Base-by-base conservation (phyloP, 2,797 vertebrate species). In the Myiothlypis chrysogaster region DNA sequence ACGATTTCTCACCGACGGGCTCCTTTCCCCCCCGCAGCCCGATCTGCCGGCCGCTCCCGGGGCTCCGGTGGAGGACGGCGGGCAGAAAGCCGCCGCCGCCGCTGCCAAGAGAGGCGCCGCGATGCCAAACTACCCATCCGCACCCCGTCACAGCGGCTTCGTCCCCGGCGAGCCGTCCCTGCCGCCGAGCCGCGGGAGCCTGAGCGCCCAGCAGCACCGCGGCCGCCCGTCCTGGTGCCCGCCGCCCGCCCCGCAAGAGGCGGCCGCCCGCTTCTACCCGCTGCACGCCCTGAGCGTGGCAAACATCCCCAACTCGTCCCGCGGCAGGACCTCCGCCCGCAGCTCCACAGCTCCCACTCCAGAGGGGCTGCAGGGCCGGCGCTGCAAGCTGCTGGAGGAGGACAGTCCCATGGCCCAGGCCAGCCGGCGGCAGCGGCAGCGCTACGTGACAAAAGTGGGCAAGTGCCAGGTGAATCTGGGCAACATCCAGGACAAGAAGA, bases 391-490 rank as follows among this genome's bases (percentile, higher is more conserved):
- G 63, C 97, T 98, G 20, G 98, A 98, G 4, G 98, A 98, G 9
- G 98, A 98, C 11, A 65, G 43, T 94, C 96, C 8, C 5, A 47
- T 6, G 93, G 96, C 47, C 9, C 83, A 94, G 28, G 79, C 93
- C 0, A 53, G 94, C 78, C 95, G 94, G 82, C 97, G 97, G 73
- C 97, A 97, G 84, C 97, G 98, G 5, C 98, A 98, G 79, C 98
- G 98, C 27, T 98, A 98, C 0, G 97, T 99, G 53, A 98, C 98
- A 8, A 98, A 99, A 83, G 98, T 98, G 34, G 98, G 98, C 57
- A 99, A 98, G 95, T 98, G 98, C 95, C 96, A 97, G 83, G 98
- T 99, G 85, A 98, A 98, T 44, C 97, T 98, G 82, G 98, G 98
- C 41, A 98, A 96, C 47, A 98, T 99, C 56, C 95, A 95, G 41